Base-by-base conservation (phyloP, 2,113 vertebrate genomes). In the Eulemur macaco region DNA sequence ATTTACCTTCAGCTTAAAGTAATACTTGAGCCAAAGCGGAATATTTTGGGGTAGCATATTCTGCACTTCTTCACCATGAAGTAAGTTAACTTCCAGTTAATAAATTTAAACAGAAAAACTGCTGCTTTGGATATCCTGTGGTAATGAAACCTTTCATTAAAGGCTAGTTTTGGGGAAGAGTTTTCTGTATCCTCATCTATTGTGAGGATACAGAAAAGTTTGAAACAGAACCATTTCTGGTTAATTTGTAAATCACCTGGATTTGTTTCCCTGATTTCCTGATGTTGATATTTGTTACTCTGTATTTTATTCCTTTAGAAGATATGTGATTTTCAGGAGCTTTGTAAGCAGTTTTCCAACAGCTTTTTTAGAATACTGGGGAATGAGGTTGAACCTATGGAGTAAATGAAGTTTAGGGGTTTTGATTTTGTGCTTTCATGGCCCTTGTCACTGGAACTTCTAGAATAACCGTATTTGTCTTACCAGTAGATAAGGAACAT, bases 191-290 rank as follows among this genome's bases (percentile, higher is more conserved):
- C 39, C 39, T 39, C 8, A 45, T 39, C 45, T 93, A 1, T 93
- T 37, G 2, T 45, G 42, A 90, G 39, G 17, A 23, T 95, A 58
- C 14, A 86, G 66, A 82, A 76, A 89, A 56, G 1, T 69, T 58
- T 93, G 68, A 87, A 95, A 78, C 27, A 83, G n/a, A 73, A 58
- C 15, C 34, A 52, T 73, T 89, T 4, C n/a, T 86, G 21, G 27
- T 90, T 77, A 82, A 71, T 71, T 66, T 54, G 45, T 86, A 77
- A 78, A 15, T 90, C 4, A 77, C 50, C 10, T 56, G 47, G 14
- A 78, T 94, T 89, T 82, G n/a, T 92, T 81, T 77, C 39, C 74
- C 34, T 93, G 27, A 83, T 90, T 95, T 86, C 37, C 45, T 90
- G 23, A 58, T 90, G 10, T 31, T 83, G 68, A 73, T 87, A 37